Conservation (phyloP, 2,113 vertebrate genomes). For the Asarcornis scutulata region DNA sequence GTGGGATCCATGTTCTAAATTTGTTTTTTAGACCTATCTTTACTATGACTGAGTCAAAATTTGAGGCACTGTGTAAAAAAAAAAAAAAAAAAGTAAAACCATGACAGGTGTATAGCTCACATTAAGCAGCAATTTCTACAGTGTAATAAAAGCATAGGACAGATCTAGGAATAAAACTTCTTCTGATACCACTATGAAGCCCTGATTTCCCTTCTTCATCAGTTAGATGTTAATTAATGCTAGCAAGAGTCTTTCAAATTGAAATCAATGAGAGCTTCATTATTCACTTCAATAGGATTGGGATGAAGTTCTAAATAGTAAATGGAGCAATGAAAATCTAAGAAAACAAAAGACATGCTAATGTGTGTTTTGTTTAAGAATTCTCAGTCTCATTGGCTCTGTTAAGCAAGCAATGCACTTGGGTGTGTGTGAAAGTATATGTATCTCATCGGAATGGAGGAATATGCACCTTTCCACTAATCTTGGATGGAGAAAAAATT, state of each 20-base stretch:
- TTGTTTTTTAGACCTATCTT: neutral
- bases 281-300: constrained; percentile 35
- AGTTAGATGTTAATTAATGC: constrained; percentile 16
- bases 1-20: neutral
- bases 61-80: neutral
- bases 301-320: constrained; percentile 32
- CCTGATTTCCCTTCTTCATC: neutral
- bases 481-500: neutral
- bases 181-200: neutral
- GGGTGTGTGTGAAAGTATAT: neutral
- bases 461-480: neutral
- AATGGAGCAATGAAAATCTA: constrained; percentile 49
- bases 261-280: constrained; percentile 55
- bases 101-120: neutral
- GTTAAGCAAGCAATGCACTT: neutral
- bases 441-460: neutral
- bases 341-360: constrained; percentile 35
- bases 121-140: neutral
- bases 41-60: neutral
- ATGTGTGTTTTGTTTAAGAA: constrained; percentile 48
- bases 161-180: neutral
- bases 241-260: constrained; percentile 24
- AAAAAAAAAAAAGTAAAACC: neutral
- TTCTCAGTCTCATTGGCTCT: constrained; percentile 4
- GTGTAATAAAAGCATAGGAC: neutral